Base-by-base conservation (phyloP, 2,797 vertebrate genomes). In the Acrocephalus scirpaceus region DNA sequence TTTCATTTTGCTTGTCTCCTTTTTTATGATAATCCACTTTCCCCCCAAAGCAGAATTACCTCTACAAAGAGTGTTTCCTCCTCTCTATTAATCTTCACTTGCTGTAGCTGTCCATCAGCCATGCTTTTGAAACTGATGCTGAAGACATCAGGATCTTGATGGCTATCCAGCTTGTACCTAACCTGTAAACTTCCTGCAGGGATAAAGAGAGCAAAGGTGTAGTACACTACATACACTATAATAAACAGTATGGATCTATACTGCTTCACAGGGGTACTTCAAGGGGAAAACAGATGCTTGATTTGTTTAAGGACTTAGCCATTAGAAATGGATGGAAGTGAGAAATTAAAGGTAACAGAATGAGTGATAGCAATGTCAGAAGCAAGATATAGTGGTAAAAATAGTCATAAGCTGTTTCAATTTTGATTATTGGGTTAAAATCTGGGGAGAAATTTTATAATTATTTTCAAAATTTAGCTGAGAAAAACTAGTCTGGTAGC, bases 141-240 rank as follows among this genome's bases (percentile, higher is more conserved):
- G 87, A 99, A 97, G 58, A 97, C 95, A 87, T 99, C 99, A 22
- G 98, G 98, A 13, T 98, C 98, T 94, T 98, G 97, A 96, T 98
- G 97, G 87, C 96, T 97, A 58, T 98, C 98, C 81, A 99, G 97
- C 77, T 98, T 98, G 97, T 99, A 99, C 42, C 98, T 98, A 83
- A 99, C 97, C 93, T 99, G 99, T 96, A 99, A 97, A 96, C 98
- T 98, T 96, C 99, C 99, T 98, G 92, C 60, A 95, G n/a, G 27
- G 58, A 92, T 60, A 88, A 65, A 85, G 15, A 40, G 8, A 72
- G 3, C 2, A 80, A 74, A 71, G 4, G 10, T 61, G 65, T 6
- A 44, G 48, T 47, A 60, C 2, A 30, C 1, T 40, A 50, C 26
- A 50, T 58, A 71, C 18, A 84, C 27, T 94, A 58, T 1, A 66